These are phyloP conservation scores for Oryzias curvinotus DNA, from an alignment of 2,113 vertebrate species.

Conservation along the genomic window DNA sequence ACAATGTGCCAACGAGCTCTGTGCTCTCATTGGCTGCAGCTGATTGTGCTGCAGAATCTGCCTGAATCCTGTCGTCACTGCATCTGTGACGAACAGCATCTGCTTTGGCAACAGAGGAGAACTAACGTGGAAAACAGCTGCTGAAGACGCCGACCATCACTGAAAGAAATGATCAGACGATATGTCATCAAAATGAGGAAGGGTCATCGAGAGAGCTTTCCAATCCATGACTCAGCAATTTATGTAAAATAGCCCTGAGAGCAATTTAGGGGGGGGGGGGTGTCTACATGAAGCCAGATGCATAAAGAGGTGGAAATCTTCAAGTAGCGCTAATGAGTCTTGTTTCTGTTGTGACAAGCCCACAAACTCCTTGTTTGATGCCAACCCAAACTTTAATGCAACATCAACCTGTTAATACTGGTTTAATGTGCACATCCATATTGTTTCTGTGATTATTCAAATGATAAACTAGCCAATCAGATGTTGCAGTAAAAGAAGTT, in stretches of 20 bases:
- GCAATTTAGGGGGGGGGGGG: slow-evolving; percentile 2
- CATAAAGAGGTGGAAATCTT: too few species aligned
- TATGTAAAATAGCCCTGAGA: slow-evolving; percentile 9
- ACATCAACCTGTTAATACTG: too few species aligned
- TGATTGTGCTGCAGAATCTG: slow-evolving; percentile 47
- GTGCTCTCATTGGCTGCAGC: slow-evolving; percentile 22
- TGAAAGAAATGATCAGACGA: slow-evolving; percentile 10
- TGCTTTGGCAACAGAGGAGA: slow-evolving; percentile 32
- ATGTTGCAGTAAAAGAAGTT: too few species aligned
- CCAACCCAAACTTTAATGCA: too few species aligned
- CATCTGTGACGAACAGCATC: slow-evolving; percentile 11
- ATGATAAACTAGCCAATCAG: too few species aligned
- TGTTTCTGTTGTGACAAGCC: too few species aligned
- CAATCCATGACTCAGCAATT: slow-evolving; percentile 37
- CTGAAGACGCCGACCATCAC: slow-evolving; percentile 19
- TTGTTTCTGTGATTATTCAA: too few species aligned
- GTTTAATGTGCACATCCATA: too few species aligned
- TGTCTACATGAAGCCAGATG: too few species aligned
- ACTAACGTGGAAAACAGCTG: slow-evolving; percentile 31
- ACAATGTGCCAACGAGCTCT: slow-evolving; percentile 36
- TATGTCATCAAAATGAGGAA: slow-evolving; percentile 14
- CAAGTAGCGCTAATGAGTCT: too few species aligned
- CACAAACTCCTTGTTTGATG: too few species aligned
- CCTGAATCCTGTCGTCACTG: slow-evolving; percentile 21
- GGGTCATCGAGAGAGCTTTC: slow-evolving; percentile 9